Evolutionary conservation across 2,888 invertebrate genomes (phyloP).

Genomic region (Malacosoma neustria): DNA sequence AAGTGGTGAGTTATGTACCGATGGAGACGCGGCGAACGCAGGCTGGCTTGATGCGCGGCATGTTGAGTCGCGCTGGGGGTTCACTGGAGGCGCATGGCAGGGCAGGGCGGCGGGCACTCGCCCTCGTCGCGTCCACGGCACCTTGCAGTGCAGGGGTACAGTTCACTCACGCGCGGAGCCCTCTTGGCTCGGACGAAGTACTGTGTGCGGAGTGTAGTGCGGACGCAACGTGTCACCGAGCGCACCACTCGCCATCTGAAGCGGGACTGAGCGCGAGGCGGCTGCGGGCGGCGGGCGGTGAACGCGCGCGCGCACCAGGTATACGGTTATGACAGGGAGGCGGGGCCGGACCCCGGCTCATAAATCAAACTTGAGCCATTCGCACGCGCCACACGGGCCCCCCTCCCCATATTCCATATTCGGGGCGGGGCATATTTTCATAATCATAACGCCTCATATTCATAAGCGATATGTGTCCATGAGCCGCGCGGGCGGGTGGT

Average conservation of each 20-base stretch:
- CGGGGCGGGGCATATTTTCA: conserved; percentile 75
- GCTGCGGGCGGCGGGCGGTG: conserved; percentile 46
- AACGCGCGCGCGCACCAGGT: conserved; percentile 77
- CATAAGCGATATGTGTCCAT: conserved; percentile 67
- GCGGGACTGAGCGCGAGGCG: conserved; percentile 70
- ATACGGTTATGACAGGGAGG: conserved; percentile 81
- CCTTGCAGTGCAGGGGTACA: conserved; percentile 20
- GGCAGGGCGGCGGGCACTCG: conserved; percentile 34
- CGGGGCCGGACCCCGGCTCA: conserved; percentile 77
- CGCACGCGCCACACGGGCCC: conserved; percentile 78
- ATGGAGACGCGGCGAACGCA: conserved; percentile 74
- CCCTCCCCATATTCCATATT: conserved; percentile 78
- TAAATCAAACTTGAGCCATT: conserved; percentile 80
- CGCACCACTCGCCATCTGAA: conserved; percentile 72
- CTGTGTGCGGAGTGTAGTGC: conserved; percentile 35
- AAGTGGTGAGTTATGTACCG: conserved; percentile 56
- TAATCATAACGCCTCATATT: conserved; percentile 76
- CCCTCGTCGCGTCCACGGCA: conserved; percentile 25
- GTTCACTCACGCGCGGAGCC: conserved; percentile 42
- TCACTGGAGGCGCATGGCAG: conserved; percentile 67
- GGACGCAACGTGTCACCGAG: conserved; percentile 47
- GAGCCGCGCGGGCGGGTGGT: conserved; percentile 36
- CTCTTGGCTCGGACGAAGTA: conserved; percentile 41
- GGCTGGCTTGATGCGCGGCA: conserved; percentile 72
- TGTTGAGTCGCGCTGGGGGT: conserved; percentile 47